phyloP scores from a whole-genome alignment of 1,140 invertebrate genomes.

The Melitaea cinxia region DNA sequence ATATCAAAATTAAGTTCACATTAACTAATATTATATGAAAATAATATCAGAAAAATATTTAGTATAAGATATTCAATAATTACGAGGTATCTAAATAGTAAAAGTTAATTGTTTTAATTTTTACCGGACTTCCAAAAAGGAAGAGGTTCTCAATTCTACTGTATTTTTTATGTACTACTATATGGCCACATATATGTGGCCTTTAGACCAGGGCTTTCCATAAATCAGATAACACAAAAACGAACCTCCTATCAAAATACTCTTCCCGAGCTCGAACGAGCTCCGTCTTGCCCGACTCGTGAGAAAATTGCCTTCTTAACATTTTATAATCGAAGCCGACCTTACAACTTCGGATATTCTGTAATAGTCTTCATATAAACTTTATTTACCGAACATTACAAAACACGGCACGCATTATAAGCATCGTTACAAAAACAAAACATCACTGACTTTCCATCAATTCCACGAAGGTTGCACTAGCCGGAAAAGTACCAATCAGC shows the following conservation, averaged over 20 bases:
- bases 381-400: conserved; percentile 19
- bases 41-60: too few species aligned
- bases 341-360: conserved; percentile 9
- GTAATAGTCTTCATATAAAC: background rate
- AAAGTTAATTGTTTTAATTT: too few species aligned
- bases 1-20: too few species aligned
- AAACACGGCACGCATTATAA: conserved; percentile 22
- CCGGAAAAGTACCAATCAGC: conserved; percentile 17
- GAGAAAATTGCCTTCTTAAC: conserved; percentile 69
- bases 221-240: conserved; percentile 2
- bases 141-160: too few species aligned
- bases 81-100: too few species aligned
- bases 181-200: background rate
- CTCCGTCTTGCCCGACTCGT: conserved; percentile 67
- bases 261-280: conserved; percentile 56
- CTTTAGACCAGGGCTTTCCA: too few species aligned
- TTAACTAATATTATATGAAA: too few species aligned
- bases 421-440: conserved; percentile 23
- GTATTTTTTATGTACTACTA: background rate
- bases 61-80: too few species aligned
- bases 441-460: conserved; percentile 12
- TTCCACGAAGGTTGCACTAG: conserved; percentile 28
- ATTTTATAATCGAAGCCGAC: conserved; percentile 39
- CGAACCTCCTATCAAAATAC: conserved; percentile 68
- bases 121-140: too few species aligned